These are phyloP conservation scores for Exephanes ischioxanthus DNA, from an alignment of 2,888 invertebrate species.

Conservation along the genomic window DNA sequence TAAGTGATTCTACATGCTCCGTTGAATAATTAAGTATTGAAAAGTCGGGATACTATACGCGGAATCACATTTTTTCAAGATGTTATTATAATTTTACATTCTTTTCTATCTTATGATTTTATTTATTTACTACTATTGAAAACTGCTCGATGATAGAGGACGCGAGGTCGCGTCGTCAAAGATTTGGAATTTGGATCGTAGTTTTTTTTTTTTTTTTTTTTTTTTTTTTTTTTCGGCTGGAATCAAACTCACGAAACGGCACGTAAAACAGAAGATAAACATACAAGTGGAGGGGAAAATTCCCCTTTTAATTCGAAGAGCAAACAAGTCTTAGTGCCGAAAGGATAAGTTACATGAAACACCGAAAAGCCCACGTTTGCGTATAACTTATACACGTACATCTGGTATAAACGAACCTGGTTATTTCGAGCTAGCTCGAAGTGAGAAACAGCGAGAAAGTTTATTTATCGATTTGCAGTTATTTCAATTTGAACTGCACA, in stretches of 20 bases:
- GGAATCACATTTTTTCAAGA: not conserved
- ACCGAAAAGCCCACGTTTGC: conserved; percentile 32
- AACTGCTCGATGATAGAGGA: not conserved
- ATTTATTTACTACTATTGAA: not conserved
- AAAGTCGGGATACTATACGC: not conserved
- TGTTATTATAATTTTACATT: not conserved
- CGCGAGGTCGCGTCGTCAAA: not conserved
- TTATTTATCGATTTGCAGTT: conserved; percentile 21
- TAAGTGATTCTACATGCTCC: not conserved
- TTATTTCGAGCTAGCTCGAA: conserved; percentile 37
- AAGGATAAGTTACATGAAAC: not conserved
- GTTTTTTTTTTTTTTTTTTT: not conserved
- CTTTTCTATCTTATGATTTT: not conserved
- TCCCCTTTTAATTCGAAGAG: conserved; percentile 4
- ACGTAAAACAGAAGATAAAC: conserved; percentile 4
- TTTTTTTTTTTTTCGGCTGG: not conserved
- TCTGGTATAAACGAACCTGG: conserved; percentile 25
- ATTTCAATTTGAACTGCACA: conserved; percentile 30
- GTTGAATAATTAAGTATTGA: not conserved
- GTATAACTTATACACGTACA: conserved; percentile 32
- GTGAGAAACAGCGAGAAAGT: conserved; percentile 1
- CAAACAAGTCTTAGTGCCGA: conserved; percentile 1
- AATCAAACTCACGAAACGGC: not conserved
- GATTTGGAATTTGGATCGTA: not conserved
- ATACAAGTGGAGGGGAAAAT: not conserved